Percentiles rank a stretch among this genome's conserved stretches.
Conservation (phyloP, 2,888 invertebrate species). For the Tromatobia lineatoria region DNA sequence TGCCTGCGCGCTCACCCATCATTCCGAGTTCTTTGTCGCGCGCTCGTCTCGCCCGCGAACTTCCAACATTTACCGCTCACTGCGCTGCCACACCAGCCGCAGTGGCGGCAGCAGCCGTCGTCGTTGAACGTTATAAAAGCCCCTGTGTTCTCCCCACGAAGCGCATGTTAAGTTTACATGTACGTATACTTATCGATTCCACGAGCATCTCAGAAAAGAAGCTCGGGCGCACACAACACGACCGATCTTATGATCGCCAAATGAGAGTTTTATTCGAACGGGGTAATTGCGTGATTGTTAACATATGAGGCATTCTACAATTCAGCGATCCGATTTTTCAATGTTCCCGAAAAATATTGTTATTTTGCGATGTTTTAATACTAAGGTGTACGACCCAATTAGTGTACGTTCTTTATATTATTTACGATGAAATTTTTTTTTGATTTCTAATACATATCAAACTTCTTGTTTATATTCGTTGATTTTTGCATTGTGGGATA, state of each 20-base stretch:
- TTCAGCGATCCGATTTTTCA: too few relatives aligned
- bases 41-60: slow-evolving; percentile 44
- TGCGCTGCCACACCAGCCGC: not conserved
- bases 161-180: slow-evolving; percentile 18
- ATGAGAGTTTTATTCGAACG: not conserved
- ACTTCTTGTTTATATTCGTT: too few relatives aligned
- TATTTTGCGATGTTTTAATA: too few relatives aligned
- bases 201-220: not conserved
- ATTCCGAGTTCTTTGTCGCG: slow-evolving; percentile 75
- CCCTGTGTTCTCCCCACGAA: not conserved
- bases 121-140: slow-evolving; percentile 16
- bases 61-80: not conserved
- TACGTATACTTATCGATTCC: slow-evolving; percentile 7
- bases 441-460: too few relatives aligned
- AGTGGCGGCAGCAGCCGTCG: slow-evolving; percentile 8
- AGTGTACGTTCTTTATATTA: too few relatives aligned
- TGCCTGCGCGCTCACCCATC: slow-evolving; percentile 71
- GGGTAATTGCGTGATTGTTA: not conserved
- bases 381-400: too few relatives aligned
- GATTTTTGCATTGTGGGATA: too few relatives aligned
- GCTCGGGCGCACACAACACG: not conserved
- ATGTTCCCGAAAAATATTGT: too few relatives aligned
- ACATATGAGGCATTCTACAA: too few relatives aligned
- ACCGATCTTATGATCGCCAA: not conserved
- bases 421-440: too few relatives aligned